Conservation (phyloP, 2,113 vertebrate genomes). For the Muntiacus muntjak region DNA sequence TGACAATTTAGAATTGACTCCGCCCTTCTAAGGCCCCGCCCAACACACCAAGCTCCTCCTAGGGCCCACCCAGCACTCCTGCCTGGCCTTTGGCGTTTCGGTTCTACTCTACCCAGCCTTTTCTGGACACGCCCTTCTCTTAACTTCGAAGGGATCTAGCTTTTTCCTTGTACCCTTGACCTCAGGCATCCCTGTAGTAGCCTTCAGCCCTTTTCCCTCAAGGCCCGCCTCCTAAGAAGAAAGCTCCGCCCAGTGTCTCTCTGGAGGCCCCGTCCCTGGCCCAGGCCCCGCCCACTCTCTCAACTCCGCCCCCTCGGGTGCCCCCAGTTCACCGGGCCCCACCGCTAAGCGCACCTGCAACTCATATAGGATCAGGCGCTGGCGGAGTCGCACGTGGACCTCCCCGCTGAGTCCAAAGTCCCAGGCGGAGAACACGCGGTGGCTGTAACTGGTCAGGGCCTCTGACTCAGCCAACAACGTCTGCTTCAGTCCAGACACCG, state of each 20-base stretch:
- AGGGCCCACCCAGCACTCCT: neutral
- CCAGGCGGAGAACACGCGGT: conserved; percentile 87
- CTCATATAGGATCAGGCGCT: conserved; percentile 83
- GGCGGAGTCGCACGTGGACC: conserved; percentile 81
- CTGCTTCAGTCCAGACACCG: conserved; percentile 82
- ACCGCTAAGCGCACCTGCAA: conserved; percentile 80
- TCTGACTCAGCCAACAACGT: conserved; percentile 82
- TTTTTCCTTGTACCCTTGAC: neutral
- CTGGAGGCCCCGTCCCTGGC: rapidly evolving
- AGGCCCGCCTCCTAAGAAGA: neutral
- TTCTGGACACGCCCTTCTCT: neutral
- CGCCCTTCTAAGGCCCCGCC: neutral
- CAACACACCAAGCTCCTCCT: neutral
- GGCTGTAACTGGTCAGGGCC: conserved; percentile 84
- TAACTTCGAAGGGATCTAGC: neutral
- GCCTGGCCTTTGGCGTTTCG: neutral
- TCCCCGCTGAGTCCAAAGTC: conserved; percentile 85
- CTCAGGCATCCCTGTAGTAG: rapidly evolving
- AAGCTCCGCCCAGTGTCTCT: neutral
- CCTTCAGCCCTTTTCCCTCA: neutral
- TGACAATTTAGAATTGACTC: neutral
- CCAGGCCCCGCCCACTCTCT: neutral
- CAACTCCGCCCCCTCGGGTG: neutral
- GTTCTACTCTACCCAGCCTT: too few relatives aligned
- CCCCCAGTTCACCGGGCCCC: rapidly evolving